Evolutionary conservation across 2,113 vertebrate genomes (phyloP).

Genomic region (Camarhynchus parvulus): DNA sequence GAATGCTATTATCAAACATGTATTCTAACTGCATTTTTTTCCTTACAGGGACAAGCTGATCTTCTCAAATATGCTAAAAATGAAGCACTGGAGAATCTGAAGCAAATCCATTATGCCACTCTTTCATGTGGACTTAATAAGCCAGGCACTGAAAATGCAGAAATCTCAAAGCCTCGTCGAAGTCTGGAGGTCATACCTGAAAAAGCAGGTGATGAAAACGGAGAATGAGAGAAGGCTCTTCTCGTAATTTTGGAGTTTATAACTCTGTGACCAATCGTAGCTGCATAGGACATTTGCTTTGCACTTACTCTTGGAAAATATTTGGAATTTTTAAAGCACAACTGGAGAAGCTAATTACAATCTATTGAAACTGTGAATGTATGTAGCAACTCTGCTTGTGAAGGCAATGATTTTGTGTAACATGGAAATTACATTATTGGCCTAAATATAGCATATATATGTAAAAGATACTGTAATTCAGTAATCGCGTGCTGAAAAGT

Average conservation of each 20-base stretch:
- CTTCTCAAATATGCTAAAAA: constrained; percentile 92
- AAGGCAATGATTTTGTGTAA: constrained; percentile 73
- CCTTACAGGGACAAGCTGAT: constrained; percentile 91
- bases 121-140: constrained; percentile 90
- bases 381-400: constrained; percentile 79
- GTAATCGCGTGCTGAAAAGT: constrained; percentile 54
- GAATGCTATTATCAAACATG: not conserved
- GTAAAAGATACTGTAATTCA: constrained; percentile 56
- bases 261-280: constrained; percentile 74
- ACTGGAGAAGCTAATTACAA: constrained; percentile 80
- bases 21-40: not conserved
- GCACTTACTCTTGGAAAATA: constrained; percentile 76
- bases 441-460: constrained; percentile 69
- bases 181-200: constrained; percentile 91
- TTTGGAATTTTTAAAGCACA: constrained; percentile 88
- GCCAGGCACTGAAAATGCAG: constrained; percentile 75
- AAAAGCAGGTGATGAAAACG: constrained; percentile 82
- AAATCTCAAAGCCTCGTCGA: constrained; percentile 74
- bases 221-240: constrained; percentile 73
- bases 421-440: constrained; percentile 72
- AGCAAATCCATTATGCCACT: constrained; percentile 94
- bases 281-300: constrained; percentile 74
- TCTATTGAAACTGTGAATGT: constrained; percentile 86
- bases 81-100: constrained; percentile 93
- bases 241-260: constrained; percentile 56